Base-by-base conservation (phyloP, 1,140 invertebrate species). In the Aphelinus atriplicis region DNA sequence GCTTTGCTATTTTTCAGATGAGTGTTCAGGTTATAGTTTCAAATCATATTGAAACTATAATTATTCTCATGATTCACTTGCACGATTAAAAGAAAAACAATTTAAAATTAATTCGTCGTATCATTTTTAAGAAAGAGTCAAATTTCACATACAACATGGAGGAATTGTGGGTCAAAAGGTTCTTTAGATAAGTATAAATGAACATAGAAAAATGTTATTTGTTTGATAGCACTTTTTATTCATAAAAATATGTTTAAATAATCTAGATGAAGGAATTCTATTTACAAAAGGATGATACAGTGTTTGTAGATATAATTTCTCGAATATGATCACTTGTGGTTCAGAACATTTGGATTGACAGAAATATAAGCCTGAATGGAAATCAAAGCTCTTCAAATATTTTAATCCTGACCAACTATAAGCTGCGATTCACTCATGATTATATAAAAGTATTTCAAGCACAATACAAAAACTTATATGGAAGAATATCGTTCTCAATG, bases 211-310 rank as follows among this genome's bases (percentile, higher is more conserved):
- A 50, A 6, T 42, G 47, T 10, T 42, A 64, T 57, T 51, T 57
- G 53, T 64, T 75, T 47, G 64, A 26, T 46, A 75, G 60, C 42
- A 75, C 47, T 67, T 76, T 76, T 76, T 76, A 76, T 76, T 76
- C 56, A 76, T 76, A 76, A 76, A 71, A 71, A 76, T 76, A 76
- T 71, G 64, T 56, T 71, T 66, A 55, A 1, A 67, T 72, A 71
- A 72, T 46, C 62, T 76, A 76, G 42, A 53, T 66, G 64, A 42
- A 53, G 51, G 48, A 7, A 65, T 51, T 66, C 55, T 76, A 76
- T 76, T 76, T 76, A 71, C 74, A 71, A 57, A 47, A 58, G 9
- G 63, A 3, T 43, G 47, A 48, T 66, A 60, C 48, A 62, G 62
- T 43, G 9, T 64, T 68, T 73, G 62, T 55, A 9, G 43, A 67